Base-by-base conservation (phyloP, 2,113 vertebrate genomes). In the Cyphomyrus plagiostoma region DNA sequence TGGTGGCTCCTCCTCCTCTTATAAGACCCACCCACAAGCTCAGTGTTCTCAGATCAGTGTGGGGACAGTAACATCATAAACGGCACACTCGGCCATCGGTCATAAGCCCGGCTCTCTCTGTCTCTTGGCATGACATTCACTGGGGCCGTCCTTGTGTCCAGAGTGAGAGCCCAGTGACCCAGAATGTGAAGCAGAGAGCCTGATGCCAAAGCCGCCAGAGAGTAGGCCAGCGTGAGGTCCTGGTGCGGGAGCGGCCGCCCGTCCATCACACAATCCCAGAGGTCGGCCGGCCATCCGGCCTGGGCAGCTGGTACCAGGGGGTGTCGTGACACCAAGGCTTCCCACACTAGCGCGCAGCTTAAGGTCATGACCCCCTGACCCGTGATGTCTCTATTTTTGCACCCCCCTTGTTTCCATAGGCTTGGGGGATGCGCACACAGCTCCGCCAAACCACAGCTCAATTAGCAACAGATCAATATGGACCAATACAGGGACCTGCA, bases 51-150 rank as follows among this genome's bases (percentile, higher is more conserved):
- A 58, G 30, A 58, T 58, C 92, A 58, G 93, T 93, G 91, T 89
- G 92, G 93, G 93, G 91, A 94, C 93, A 95, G 95, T 96, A 94
- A 96, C 96, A 96, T 96, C 93, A 89, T 90, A 93, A 95, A 95
- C 95, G 94, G 95, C 96, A 95, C 62, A 93, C 93, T 92, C 92
- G 88, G 49, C 53, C 53, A 21, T 56, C 19, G 19, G 53, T 56
- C 53, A 56, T 56, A 80, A 89, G 91, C 92, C 93, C 92, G 90
- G 91, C 77, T 45, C 21, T n/a, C 82, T 46, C 42, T 21, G 35
- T 7, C 70, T 42, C 26, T n/a, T 39, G 70, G 70, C 70, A 77
- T 39, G 30, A 39, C 70, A 39, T 35, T 39, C 35, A 45, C 17
- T 1, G 45, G 82, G 7, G 21, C 42, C 1, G 80, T 83, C 80